These are phyloP conservation scores for Crotophaga sulcirostris DNA, from an alignment of 2,113 vertebrate genomes.

Conservation along the genomic window DNA sequence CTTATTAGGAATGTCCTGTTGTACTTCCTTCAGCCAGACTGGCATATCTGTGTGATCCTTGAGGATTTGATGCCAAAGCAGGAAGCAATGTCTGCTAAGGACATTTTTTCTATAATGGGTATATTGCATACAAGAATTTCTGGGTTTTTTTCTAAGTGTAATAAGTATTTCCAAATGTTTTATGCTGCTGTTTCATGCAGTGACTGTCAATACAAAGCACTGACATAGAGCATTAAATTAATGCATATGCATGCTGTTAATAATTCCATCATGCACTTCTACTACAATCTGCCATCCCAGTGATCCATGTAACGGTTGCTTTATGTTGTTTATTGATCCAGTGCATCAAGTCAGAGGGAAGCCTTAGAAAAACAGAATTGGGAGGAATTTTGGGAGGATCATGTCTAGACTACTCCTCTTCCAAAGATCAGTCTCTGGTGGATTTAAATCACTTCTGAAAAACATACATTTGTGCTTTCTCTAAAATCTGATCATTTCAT, in stretches of 20 bases:
- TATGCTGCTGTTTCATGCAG: neutral
- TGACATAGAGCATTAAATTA: neutral
- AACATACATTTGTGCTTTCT: neutral
- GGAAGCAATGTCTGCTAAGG: neutral
- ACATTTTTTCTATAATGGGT: neutral
- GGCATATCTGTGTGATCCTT: neutral
- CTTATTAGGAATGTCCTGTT: neutral
- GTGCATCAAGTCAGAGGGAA: neutral
- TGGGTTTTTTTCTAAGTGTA: neutral
- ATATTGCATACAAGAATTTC: neutral
- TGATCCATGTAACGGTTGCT: neutral
- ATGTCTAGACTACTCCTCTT: neutral
- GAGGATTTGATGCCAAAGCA: neutral
- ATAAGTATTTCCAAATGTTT: neutral
- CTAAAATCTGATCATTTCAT: neutral
- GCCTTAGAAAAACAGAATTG: neutral
- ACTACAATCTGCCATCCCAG: neutral
- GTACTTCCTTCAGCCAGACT: neutral
- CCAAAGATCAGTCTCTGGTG: neutral
- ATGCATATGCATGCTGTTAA: neutral
- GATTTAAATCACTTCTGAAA: neutral
- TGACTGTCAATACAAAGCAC: neutral
- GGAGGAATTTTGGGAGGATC: neutral
- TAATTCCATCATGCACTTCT: neutral
- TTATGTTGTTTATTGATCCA: neutral